Base-by-base conservation (phyloP, 2,888 invertebrate genomes). In the Nectonema munidae region DNA sequence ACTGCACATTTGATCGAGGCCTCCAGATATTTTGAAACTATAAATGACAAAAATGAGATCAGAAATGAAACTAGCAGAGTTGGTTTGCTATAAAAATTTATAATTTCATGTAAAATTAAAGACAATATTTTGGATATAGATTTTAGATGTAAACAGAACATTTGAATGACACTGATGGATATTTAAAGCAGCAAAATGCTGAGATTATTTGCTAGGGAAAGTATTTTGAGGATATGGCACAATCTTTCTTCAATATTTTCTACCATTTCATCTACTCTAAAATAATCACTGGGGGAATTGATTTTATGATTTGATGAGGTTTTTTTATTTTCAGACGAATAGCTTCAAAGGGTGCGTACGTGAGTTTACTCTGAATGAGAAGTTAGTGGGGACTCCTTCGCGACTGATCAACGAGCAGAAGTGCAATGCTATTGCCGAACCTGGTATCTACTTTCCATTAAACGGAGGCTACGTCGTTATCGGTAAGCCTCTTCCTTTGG, bases 311-410 rank as follows among this genome's bases (percentile, higher is more conserved):
- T n/a, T 20, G 4, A 5, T 9, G 13, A 16, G 38, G 11, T 48
- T 49, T 29, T 47, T 46, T 45, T 42, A 25, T 21, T 18, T 13
- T 17, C n/a, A 6, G 28, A 35, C n/a, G 38, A 66, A 64, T 47
- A 61, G 63, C 21, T 77, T 75, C 54, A 67, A 65, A 46, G 83
- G 83, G 2, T 83, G 83, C 50, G 59, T 83, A 13, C 65, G 66
- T 38, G 68, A 72, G 34, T 63, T 55, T 6, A 45, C 42, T 51
- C 64, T 72, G 58, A 69, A 70, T 48, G 66, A 64, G 9, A 62
- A 64, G 44, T 58, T 59, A 0, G 61, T 74, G 39, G 65, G 65
- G 1, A 62, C 64, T 28, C 64, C 69, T 0, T 54, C 59, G 1
- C 50, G 56, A 9, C 55, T 61, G 32, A 56, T 64, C 39, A 68